Evolutionary conservation across 2,797 vertebrate species (phyloP), one percentile per base, ranked within the genome.

Genomic region (Leucoraja ocellata): DNA sequence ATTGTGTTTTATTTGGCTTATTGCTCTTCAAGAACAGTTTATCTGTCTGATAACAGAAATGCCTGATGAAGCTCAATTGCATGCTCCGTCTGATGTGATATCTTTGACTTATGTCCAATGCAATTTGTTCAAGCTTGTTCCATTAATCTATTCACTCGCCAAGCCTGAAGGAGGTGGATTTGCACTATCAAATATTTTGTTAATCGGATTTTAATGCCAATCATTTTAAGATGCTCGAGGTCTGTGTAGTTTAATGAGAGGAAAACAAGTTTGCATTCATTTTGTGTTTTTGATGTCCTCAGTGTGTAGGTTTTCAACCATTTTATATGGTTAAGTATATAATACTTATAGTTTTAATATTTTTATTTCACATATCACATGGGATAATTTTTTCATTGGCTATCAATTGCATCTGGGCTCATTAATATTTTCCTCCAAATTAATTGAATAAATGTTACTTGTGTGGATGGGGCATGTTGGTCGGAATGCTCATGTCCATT

Each of bases 1-100:
- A 91, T 54, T 68, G 7, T 28, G 2, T 10, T 76, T 92, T 92
- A 54, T 91, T 91, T 74, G 0, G 36, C 9, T 91, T 54, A 76
- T 91, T 73, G 73, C 10, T 46, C 18, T 46, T 73, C 13, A 91
- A 91, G 46, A n/a, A 74, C 71, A 54, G 36, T n/a, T 74, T 88
- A 88, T 88, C 84, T n/a, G 1, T 32, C 68, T 88, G n/a, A 88
- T 68, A 88, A 76, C 46, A 25, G 39, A 76, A 92, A 73, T 65
- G 36, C 11, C 23, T 71, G 65, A 39, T 68, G 21, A 16, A 65
- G 28, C 28, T 63, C 25, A 46, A 92, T 28, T 6, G 14, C 90
- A 76, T 10, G 10, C 65, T 54, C 25, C 18, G 23, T 46, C 46
- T 92, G 39, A 92, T 92, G 68, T 74, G 90, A 92, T 92, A 74